Evolutionary conservation across 2,113 vertebrate species (phyloP).

Genomic region (Cisticola juncidis): DNA sequence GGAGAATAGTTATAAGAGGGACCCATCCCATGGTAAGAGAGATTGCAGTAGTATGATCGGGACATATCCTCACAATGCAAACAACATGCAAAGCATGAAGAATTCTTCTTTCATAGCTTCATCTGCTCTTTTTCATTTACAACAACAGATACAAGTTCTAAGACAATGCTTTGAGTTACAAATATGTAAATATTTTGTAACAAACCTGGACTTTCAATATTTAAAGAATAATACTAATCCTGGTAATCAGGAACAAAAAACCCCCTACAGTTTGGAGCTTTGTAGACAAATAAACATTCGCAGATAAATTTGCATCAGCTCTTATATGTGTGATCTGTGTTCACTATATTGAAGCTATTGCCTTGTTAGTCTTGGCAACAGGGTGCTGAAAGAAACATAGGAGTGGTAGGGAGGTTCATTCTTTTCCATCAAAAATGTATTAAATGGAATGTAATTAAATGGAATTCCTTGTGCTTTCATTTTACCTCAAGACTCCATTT

Average conservation of each 20-base stretch:
- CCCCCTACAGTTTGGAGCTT: background rate
- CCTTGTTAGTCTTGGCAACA: background rate
- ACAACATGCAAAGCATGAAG: background rate
- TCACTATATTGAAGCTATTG: background rate
- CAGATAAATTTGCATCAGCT: background rate
- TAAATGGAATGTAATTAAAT: background rate
- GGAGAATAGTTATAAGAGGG: background rate
- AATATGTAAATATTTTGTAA: background rate
- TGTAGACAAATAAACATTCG: background rate
- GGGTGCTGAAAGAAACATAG: background rate
- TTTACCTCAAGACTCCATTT: background rate
- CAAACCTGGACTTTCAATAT: background rate
- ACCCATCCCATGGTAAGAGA: background rate
- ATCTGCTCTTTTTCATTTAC: background rate
- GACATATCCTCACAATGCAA: background rate
- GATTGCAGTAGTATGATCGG: background rate
- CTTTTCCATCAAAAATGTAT: background rate
- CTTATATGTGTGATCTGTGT: background rate
- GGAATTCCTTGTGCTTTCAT: background rate
- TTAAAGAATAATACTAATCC: background rate
- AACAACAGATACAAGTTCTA: background rate
- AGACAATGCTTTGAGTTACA: background rate
- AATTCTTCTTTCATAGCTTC: background rate
- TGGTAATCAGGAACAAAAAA: background rate
- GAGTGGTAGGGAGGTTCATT: background rate